Conservation (phyloP, 2,888 invertebrate genomes). For the Hybos culiciformis region DNA sequence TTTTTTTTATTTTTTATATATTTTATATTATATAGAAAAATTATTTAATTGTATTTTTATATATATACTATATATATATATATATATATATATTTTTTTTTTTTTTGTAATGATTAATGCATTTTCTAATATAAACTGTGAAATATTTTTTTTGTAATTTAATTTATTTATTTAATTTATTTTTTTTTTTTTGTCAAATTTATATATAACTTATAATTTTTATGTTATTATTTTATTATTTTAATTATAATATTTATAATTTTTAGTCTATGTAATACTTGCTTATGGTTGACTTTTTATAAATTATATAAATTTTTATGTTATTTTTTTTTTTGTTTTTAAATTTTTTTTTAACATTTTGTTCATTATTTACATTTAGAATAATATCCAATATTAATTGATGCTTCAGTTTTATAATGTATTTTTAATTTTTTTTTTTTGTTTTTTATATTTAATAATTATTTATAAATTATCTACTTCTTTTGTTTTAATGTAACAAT, state of each 20-base stretch:
- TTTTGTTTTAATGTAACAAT: background rate
- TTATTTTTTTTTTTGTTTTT: conserved; percentile 1
- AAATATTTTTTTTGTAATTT: background rate
- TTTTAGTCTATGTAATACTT: conserved; percentile 9
- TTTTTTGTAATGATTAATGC: too few relatives aligned
- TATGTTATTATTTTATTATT: conserved; percentile 1
- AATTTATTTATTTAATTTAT: background rate
- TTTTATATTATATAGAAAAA: too few relatives aligned
- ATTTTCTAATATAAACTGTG: background rate
- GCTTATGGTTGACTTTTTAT: conserved; percentile 8
- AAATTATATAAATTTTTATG: conserved; percentile 1
- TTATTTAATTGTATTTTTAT: too few relatives aligned
- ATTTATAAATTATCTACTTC: conserved; percentile 6
- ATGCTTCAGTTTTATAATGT: background rate
- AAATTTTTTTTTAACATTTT: background rate
- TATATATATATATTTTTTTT: too few relatives aligned
- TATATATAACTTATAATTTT: conserved; percentile 3
- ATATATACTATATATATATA: too few relatives aligned
- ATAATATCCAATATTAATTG: conserved; percentile 15
- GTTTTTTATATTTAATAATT: background rate
- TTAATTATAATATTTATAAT: background rate
- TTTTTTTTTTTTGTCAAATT: background rate
- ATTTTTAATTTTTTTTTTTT: conserved; percentile 3
- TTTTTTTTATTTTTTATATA: too few relatives aligned
- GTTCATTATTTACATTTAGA: conserved; percentile 15